Evolutionary conservation across 1,140 invertebrate genomes (phyloP).

Genomic region (Tetramorium parvispinum): DNA sequence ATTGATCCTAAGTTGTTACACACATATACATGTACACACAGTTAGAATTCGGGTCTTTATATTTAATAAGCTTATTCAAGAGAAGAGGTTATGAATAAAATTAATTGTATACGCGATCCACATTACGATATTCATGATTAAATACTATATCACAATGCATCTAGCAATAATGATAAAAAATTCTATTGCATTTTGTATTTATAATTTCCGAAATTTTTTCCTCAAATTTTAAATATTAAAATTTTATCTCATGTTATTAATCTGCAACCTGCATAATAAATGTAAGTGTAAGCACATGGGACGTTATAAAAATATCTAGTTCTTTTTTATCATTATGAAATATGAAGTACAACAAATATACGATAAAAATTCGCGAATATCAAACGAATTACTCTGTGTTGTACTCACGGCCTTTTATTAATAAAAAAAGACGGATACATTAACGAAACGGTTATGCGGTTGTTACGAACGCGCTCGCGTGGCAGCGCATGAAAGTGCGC

Average conservation of each 20-base stretch:
- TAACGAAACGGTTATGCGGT: slow-evolving; percentile 40
- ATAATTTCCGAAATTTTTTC: background rate
- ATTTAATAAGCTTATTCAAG: background rate
- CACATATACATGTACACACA: background rate
- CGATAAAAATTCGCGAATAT: slow-evolving; percentile 8
- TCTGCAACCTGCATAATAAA: background rate
- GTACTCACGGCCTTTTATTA: background rate
- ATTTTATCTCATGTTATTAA: background rate
- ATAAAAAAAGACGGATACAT: slow-evolving; percentile 19
- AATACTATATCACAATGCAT: background rate
- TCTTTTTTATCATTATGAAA: background rate
- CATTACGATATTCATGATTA: background rate
- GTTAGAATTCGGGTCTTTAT: background rate
- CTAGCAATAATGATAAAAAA: background rate
- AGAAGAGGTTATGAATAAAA: slow-evolving; percentile 3
- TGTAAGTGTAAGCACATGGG: too few species aligned
- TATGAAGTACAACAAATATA: background rate
- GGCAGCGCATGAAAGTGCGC: slow-evolving; percentile 37
- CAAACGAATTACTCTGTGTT: background rate
- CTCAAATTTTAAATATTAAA: background rate
- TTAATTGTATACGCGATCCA: background rate
- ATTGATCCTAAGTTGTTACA: slow-evolving; percentile 30
- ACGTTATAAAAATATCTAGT: background rate
- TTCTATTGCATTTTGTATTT: background rate
- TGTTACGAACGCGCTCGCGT: slow-evolving; percentile 12